A percentile compares a stretch with the other conserved stretches of the same genome.
Evolutionary conservation across 2,888 invertebrate genomes (phyloP).

Genomic region (Cheilosia soror): DNA sequence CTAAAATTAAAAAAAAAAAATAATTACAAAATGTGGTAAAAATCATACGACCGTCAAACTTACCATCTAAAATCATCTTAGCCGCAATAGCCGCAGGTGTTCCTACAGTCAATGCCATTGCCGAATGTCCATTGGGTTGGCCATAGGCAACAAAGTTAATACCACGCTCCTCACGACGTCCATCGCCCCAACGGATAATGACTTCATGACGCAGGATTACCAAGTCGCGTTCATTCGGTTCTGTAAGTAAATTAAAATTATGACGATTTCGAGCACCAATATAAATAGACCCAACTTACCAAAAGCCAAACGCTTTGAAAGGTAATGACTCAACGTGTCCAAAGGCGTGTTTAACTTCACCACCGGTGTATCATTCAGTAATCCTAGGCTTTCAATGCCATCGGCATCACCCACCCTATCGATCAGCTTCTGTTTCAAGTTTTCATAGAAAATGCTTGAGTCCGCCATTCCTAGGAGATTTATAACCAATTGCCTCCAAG

Average conservation of each 20-base stretch:
- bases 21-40: too few relatives aligned
- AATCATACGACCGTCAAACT: background rate
- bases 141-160: conserved; percentile 97
- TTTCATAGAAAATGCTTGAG: conserved; percentile 95
- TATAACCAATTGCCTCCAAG: conserved; percentile 96
- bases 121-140: conserved; percentile 91
- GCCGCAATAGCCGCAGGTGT: conserved; percentile 97
- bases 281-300: conserved; percentile 84
- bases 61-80: conserved; percentile 97
- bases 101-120: conserved; percentile 97
- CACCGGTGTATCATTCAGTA: conserved; percentile 92
- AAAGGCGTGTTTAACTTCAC: conserved; percentile 94
- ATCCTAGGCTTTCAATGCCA: conserved; percentile 93
- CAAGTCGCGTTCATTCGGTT: conserved; percentile 93
- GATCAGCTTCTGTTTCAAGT: conserved; percentile 92
- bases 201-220: conserved; percentile 97
- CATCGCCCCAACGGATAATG: conserved; percentile 96
- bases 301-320: conserved; percentile 91
- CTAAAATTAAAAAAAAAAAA: conserved; percentile 76
- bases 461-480: conserved; percentile 93
- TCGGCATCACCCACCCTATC: conserved; percentile 92
- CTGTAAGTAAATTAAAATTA: conserved; percentile 82
- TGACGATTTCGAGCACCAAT: background rate
- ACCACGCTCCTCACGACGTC: conserved; percentile 90
- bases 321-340: conserved; percentile 95